These are phyloP conservation scores for Opisthocomus hoazin DNA, from an alignment of 2,113 vertebrate genomes.

Conservation along the genomic window DNA sequence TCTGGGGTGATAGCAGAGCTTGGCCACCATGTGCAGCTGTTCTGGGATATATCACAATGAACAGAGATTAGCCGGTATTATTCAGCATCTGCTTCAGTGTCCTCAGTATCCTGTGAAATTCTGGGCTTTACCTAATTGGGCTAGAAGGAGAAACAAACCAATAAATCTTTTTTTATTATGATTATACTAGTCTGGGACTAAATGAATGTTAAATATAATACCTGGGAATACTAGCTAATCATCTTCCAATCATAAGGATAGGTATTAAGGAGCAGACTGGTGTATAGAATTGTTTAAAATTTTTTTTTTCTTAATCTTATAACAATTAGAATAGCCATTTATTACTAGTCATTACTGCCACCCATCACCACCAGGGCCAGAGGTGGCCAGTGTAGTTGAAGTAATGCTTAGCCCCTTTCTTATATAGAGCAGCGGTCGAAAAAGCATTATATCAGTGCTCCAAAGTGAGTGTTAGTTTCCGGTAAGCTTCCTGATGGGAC, in stretches of 20 bases:
- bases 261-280: background rate
- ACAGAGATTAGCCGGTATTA: background rate
- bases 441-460: background rate
- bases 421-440: background rate
- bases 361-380: background rate
- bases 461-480: background rate
- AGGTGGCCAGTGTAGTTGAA: background rate
- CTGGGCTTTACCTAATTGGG: background rate
- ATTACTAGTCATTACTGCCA: background rate
- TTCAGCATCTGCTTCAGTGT: background rate
- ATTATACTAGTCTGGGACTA: background rate
- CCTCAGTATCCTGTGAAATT: background rate
- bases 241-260: background rate
- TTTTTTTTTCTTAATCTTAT: background rate
- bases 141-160: constrained; percentile 17
- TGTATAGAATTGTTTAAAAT: background rate
- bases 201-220: constrained; percentile 7
- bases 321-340: background rate
- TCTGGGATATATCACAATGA: background rate
- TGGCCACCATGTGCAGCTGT: background rate
- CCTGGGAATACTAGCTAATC: background rate
- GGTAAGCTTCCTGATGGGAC: background rate
- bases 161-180: constrained; percentile 38
- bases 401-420: background rate
- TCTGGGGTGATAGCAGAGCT: background rate